Evolutionary conservation across 2,888 invertebrate genomes (phyloP).

Genomic region (Tuberolachnus salignus): DNA sequence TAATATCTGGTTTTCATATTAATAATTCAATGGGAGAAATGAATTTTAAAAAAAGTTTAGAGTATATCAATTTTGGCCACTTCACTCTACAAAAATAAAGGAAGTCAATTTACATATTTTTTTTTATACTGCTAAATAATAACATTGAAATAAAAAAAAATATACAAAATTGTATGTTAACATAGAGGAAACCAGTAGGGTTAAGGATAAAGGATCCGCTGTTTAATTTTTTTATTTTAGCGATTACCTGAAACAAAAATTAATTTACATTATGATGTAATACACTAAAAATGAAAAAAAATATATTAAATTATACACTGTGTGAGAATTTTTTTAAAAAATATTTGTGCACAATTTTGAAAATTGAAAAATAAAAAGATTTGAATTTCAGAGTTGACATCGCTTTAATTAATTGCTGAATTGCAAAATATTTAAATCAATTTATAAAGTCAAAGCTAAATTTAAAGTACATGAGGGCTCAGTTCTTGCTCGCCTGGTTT

Average conservation of each 20-base stretch:
- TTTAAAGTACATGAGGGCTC: constrained; percentile 55
- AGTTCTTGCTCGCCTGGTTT: constrained; percentile 56
- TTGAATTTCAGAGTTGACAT: constrained; percentile 52
- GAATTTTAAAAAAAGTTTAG: constrained; percentile 27
- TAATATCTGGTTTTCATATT: constrained; percentile 49
- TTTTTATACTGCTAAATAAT: constrained; percentile 37
- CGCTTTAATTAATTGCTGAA: constrained; percentile 50
- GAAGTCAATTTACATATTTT: constrained; percentile 35
- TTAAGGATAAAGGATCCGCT: constrained; percentile 39
- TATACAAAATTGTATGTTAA: constrained; percentile 31
- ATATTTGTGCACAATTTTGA: constrained; percentile 54
- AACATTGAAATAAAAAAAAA: constrained; percentile 39
- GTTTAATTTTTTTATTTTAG: constrained; percentile 49
- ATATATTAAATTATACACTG: constrained; percentile 45
- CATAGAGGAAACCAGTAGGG: constrained; percentile 15
- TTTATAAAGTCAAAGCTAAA: constrained; percentile 56
- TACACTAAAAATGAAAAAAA: constrained; percentile 50
- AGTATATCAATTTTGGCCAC: constrained; percentile 42
- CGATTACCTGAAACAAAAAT: constrained; percentile 56
- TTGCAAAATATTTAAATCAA: constrained; percentile 52
- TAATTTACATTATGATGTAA: constrained; percentile 54
- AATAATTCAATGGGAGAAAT: constrained; percentile 52
- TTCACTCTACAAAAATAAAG: constrained; percentile 32
- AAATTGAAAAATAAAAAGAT: constrained; percentile 54
- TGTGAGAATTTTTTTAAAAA: constrained; percentile 33